Percentiles rank a stretch among this genome's conserved stretches.
These are phyloP conservation scores for Caenorhabditis sp. DNA, from an alignment of 2,888 invertebrate genomes.

Conservation along the genomic window DNA sequence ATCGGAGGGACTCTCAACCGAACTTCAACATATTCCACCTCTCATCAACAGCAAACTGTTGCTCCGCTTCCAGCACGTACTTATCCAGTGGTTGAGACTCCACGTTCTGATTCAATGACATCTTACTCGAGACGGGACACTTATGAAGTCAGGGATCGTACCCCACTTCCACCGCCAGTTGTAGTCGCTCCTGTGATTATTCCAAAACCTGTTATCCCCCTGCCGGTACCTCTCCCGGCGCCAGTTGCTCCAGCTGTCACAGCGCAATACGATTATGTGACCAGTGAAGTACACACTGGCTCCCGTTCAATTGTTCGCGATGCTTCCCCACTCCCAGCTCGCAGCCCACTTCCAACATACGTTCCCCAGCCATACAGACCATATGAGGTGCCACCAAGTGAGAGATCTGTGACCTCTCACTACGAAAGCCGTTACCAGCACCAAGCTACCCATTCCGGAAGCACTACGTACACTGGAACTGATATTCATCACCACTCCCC, in stretches of 20 bases:
- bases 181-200: not conserved
- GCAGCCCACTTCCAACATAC: not conserved
- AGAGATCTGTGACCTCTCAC: not conserved
- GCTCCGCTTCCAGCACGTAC: not conserved
- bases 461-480: not conserved
- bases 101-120: conserved; percentile 9
- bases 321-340: not conserved
- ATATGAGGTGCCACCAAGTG: not conserved
- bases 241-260: conserved; percentile 5
- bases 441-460: not conserved
- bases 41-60: not conserved
- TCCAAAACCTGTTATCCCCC: not conserved
- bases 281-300: not conserved
- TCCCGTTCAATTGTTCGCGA: not conserved
- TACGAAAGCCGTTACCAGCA: not conserved
- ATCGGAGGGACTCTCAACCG: not conserved
- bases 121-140: not conserved
- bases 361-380: conserved; percentile 1
- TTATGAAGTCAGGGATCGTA: not conserved
- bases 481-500: conserved; percentile 9
- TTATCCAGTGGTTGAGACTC: not conserved
- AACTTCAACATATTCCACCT: not conserved
- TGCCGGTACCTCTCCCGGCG: not conserved
- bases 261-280: too few species aligned
- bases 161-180: not conserved